Conservation (phyloP, 2,113 vertebrate genomes). For the Rhabdomys dilectus region DNA sequence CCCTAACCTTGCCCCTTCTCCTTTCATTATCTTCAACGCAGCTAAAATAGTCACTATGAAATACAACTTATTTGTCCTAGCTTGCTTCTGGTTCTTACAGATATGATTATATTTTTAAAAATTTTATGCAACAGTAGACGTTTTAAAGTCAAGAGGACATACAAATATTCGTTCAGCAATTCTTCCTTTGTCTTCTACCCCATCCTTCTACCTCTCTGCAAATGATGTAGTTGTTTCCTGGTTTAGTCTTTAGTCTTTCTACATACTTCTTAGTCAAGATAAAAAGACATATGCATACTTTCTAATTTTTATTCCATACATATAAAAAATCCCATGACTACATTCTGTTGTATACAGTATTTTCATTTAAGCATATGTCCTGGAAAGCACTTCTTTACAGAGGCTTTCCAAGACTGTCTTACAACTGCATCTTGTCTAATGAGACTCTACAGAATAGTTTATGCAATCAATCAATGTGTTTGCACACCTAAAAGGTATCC, state of each 20-base stretch:
- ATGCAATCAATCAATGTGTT: not conserved
- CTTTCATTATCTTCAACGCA: not conserved
- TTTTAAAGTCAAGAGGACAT: slow-evolving; percentile 23
- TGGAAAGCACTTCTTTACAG: not conserved
- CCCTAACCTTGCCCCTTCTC: not conserved
- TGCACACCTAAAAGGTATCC: not conserved
- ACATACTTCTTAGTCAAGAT: not conserved
- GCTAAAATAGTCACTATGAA: not conserved
- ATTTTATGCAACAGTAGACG: not conserved
- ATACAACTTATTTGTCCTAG: not conserved
- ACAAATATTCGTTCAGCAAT: not conserved
- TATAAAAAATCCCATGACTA: not conserved
- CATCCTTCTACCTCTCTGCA: not conserved
- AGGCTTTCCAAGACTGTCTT: not conserved
- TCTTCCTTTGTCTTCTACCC: not conserved
- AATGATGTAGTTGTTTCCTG: not conserved
- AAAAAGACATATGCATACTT: not conserved
- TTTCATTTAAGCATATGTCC: not conserved
- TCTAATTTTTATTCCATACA: not conserved
- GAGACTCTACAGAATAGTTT: not conserved
- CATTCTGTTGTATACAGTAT: not conserved
- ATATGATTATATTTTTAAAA: slow-evolving; percentile 1
- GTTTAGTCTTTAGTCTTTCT: not conserved
- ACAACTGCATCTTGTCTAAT: not conserved
- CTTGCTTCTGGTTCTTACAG: not conserved